These are phyloP conservation scores for Cyrtorhinus lividipennis DNA, from an alignment of 1,140 invertebrate species.

Conservation along the genomic window DNA sequence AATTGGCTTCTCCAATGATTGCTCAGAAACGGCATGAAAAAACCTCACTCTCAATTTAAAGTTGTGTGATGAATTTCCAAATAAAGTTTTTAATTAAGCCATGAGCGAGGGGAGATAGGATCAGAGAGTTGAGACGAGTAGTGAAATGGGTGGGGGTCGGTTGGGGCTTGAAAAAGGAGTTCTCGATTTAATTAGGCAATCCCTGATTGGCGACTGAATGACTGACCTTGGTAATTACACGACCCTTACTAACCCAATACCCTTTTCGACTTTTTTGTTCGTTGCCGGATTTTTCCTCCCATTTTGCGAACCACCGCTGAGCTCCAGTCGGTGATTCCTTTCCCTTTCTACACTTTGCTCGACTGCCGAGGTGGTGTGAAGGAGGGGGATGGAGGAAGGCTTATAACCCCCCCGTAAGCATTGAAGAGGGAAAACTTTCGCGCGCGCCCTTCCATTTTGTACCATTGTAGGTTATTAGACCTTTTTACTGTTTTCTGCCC, in stretches of 20 bases:
- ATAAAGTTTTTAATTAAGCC: conserved; percentile 17
- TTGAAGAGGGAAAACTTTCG: not conserved
- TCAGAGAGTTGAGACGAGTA: not conserved
- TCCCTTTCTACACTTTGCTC: not conserved
- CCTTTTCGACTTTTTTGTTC: not conserved
- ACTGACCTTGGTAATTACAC: conserved; percentile 4
- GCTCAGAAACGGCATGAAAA: conserved; percentile 7
- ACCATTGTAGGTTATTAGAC: conserved; percentile 14
- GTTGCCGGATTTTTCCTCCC: not conserved
- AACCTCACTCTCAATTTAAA: conserved; percentile 14
- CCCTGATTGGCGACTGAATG: conserved; percentile 6
- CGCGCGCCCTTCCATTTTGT: not conserved
- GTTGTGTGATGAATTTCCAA: conserved; percentile 16
- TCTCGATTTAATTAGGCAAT: conserved; percentile 9
- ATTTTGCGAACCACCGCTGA: not conserved
- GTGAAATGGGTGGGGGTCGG: conserved; percentile 7
- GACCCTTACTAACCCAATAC: not conserved
- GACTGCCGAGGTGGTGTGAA: not conserved
- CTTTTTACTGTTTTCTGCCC: conserved; percentile 11
- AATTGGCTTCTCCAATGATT: conserved; percentile 14
- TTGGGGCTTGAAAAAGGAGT: not conserved
- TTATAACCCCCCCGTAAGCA: not conserved
- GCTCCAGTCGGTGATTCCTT: not conserved
- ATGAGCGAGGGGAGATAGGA: not conserved
- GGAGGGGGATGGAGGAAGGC: not conserved